Conservation (phyloP, 1,140 invertebrate genomes). For the Drosophila santomea region DNA sequence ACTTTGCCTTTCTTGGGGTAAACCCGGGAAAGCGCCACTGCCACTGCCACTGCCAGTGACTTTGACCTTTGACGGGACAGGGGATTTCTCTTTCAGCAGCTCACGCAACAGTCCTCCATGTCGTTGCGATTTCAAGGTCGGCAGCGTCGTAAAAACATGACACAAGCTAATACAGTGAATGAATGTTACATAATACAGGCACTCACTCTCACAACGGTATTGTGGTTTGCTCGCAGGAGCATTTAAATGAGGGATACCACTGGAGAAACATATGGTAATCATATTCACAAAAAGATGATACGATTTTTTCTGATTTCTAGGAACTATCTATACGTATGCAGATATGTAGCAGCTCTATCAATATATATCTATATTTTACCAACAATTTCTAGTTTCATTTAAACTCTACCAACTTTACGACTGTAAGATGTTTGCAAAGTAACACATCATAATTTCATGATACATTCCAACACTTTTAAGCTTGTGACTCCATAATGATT, state of each 20-base stretch:
- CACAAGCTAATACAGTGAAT: conserved; percentile 41
- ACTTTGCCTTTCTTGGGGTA: conserved; percentile 17
- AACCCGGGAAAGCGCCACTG: conserved; percentile 48
- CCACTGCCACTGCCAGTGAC: conserved; percentile 45
- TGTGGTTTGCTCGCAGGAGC: neutral
- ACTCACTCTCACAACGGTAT: neutral
- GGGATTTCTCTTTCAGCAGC: conserved; percentile 51
- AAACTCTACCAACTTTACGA: too few species aligned
- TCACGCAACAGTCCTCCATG: conserved; percentile 10
- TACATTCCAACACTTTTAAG: neutral
- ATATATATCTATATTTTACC: too few species aligned
- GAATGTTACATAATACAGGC: conserved; percentile 13
- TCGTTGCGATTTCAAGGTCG: conserved; percentile 64
- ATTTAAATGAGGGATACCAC: conserved; percentile 1
- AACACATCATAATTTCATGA: neutral
- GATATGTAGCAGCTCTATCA: too few species aligned
- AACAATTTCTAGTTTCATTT: too few species aligned
- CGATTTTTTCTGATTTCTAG: too few species aligned
- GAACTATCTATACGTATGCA: too few species aligned
- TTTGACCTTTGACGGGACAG: conserved; percentile 55
- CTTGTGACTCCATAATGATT: neutral
- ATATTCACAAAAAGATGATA: neutral
- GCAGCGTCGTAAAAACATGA: conserved; percentile 50
- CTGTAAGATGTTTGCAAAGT: too few species aligned
- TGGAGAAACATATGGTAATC: too few species aligned